Base-by-base conservation (phyloP, 2,113 vertebrate species). In the Leptosomus discolor region DNA sequence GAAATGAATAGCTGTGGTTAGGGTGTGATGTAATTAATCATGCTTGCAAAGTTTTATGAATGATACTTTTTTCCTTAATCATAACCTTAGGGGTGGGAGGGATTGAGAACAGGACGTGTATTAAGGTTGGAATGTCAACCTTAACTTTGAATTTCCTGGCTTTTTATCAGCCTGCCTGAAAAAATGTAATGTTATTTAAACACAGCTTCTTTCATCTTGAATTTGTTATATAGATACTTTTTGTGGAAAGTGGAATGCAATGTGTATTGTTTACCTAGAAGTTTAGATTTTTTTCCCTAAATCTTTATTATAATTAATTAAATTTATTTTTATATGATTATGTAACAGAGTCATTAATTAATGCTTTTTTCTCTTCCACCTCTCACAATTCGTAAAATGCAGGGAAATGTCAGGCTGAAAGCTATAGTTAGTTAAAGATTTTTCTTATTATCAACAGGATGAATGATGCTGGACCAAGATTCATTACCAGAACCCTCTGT, bases 91-190 rank as follows among this genome's bases (percentile, higher is more conserved):
- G 53, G 11, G 65, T 73, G 67, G 78, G 68, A 86, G n/a, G 69
- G 48, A 89, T 69, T 69, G 48, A 96, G 74, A 94, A 48, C 65
- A 96, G 43, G 76, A 60, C 68, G 58, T 67, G n/a, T 83, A 76
- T 77, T 92, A 91, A 90, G 6, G 50, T 58, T 95, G 88, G 86
- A 96, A 96, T 83, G 78, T 69, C 76, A 94, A 56, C 29, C 24
- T 85, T 92, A 91, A 57, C 58, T 94, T 94, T 73, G 92, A 81
- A 92, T 93, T 96, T 95, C 88, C 91, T 95, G 93, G 21, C 10
- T 94, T 96, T 96, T 87, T 96, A 87, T 93, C 88, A 93, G 11
- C 8, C 14, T 11, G 16, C 29, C 34, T 88, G 63, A 90, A 94
- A 88, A 94, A 88, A 87, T 56, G 21, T 46, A 46, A 88, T 60